These are phyloP conservation scores for Leistus spinibarbis DNA, from an alignment of 2,888 invertebrate genomes.

Conservation along the genomic window DNA sequence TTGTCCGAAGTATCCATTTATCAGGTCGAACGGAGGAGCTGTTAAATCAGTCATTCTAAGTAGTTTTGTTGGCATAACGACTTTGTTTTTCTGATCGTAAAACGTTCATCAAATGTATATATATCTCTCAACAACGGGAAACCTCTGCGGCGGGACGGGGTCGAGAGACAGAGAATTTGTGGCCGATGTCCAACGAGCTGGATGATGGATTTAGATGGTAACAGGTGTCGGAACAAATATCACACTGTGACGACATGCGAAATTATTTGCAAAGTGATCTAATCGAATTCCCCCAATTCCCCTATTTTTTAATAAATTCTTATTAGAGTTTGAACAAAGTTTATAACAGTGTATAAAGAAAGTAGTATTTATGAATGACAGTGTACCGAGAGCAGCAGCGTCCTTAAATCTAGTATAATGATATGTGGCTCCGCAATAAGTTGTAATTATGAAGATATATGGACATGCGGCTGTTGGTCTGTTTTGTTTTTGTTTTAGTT, in stretches of 20 bases:
- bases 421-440: constrained; percentile 37
- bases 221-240: constrained; percentile 46
- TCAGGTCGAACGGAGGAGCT: not conserved
- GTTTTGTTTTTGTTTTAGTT: not conserved
- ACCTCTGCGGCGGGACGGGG: not conserved
- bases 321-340: too few relatives aligned
- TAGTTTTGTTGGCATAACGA: constrained; percentile 34
- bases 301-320: not conserved
- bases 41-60: constrained; percentile 18
- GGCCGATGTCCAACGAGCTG: constrained; percentile 34
- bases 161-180: not conserved
- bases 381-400: too few relatives aligned
- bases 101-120: constrained; percentile 49
- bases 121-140: constrained; percentile 46
- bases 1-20: not conserved
- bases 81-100: constrained; percentile 50
- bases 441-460: constrained; percentile 41
- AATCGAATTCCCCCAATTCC: not conserved
- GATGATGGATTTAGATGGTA: constrained; percentile 49
- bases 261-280: constrained; percentile 12
- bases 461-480: constrained; percentile 8
- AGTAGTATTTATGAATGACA: constrained; percentile 26
- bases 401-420: constrained; percentile 30
- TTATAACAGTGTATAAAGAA: constrained; percentile 24
- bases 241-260: constrained; percentile 10